phyloP scores from a whole-genome alignment of 2,113 vertebrate genomes.

The Neodon shergylaensis region DNA sequence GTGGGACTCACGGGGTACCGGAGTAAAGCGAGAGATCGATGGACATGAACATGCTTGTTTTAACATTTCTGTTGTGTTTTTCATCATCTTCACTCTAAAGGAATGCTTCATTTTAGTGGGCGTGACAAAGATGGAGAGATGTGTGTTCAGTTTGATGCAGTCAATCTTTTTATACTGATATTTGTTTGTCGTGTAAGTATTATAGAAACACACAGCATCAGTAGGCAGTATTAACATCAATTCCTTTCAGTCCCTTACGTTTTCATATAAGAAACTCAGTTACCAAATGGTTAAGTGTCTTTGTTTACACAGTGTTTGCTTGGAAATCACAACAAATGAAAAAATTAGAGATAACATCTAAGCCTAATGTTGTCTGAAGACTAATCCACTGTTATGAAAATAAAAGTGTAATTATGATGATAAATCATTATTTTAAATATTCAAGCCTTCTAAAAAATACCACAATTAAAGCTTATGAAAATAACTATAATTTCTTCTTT shows the following conservation, averaged over 20 bases:
- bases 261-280: background rate
- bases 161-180: background rate
- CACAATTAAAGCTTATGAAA: slow-evolving; percentile 64
- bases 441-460: background rate
- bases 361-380: slow-evolving; percentile 8
- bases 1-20: background rate
- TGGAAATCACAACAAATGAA: slow-evolving; percentile 21
- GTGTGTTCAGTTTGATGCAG: background rate
- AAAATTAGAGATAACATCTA: slow-evolving; percentile 63
- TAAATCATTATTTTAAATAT: slow-evolving; percentile 68
- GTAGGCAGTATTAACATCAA: background rate
- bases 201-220: background rate
- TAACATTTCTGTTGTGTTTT: background rate
- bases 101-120: background rate
- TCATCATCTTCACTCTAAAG: background rate
- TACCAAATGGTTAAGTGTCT: background rate
- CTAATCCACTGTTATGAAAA: slow-evolving; percentile 52
- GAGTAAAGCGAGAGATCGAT: background rate
- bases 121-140: background rate
- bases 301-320: slow-evolving; percentile 28
- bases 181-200: slow-evolving; percentile 14
- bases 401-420: slow-evolving; percentile 65
- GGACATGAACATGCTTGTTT: background rate
- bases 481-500: slow-evolving; percentile 71
- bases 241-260: background rate